phyloP scores from a whole-genome alignment of 2,113 vertebrate genomes.

The Aepyceros melampus region DNA sequence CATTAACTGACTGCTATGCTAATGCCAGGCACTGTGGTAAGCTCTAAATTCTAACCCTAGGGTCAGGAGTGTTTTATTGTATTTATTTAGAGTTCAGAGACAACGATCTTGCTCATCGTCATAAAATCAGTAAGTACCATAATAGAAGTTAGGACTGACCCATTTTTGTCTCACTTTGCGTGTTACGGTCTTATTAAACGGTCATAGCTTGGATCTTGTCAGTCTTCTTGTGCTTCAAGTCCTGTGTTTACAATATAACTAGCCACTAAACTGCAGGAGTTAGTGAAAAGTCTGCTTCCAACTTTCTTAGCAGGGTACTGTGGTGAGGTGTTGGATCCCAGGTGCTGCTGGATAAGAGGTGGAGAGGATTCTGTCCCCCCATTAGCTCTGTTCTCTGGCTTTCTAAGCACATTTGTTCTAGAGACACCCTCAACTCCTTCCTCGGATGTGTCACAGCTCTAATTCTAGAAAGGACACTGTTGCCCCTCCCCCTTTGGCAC shows the following conservation, averaged over 20 bases:
- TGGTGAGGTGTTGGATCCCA: neutral
- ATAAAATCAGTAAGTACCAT: neutral
- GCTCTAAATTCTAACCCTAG: neutral
- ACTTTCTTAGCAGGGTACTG: neutral
- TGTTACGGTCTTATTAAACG: neutral
- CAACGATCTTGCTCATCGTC: neutral
- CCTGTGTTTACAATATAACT: neutral
- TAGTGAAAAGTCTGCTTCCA: neutral
- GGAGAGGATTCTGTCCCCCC: neutral
- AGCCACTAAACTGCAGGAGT: neutral
- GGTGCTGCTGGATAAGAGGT: neutral
- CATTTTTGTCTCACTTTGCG: neutral
- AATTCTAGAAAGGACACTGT: neutral
- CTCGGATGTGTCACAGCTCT: neutral
- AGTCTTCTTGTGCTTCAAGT: neutral
- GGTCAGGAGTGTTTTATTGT: neutral
- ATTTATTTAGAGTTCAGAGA: constrained; percentile 2
- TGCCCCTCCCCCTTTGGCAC: neutral
- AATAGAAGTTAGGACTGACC: neutral
- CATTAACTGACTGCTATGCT: neutral
- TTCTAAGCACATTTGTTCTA: neutral
- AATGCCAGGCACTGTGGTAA: neutral
- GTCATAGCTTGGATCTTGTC: neutral
- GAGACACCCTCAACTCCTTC: neutral
- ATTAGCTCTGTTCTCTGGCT: neutral